Percentiles rank a stretch among this genome's conserved stretches.
Evolutionary conservation across 1,140 invertebrate genomes (phyloP).

Genomic region (Neodiprion lecontei): DNA sequence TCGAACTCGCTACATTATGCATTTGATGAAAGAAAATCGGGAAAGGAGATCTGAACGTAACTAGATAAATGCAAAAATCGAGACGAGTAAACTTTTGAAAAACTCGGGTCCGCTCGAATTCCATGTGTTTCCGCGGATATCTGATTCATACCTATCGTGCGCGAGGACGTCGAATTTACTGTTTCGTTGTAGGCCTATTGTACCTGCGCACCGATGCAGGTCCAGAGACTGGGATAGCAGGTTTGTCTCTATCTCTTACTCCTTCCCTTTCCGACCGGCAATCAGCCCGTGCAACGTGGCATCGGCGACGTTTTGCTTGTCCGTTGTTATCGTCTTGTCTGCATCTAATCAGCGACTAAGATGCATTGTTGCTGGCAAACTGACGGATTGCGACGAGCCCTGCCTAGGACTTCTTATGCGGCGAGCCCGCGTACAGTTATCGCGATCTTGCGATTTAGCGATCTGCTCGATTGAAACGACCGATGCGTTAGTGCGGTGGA

Average conservation of each 20-base stretch:
- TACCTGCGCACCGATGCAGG: too few species aligned
- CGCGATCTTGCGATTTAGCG: conserved; percentile 14
- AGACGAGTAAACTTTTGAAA: too few species aligned
- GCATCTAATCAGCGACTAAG: conserved; percentile 53
- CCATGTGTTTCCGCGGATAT: too few species aligned
- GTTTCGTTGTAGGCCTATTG: too few species aligned
- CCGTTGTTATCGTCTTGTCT: conserved; percentile 37
- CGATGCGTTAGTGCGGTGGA: conserved; percentile 14
- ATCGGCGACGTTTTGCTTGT: conserved; percentile 11
- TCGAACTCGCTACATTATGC: too few species aligned
- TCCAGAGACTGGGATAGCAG: too few species aligned
- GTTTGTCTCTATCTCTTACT: not conserved
- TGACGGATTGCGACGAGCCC: conserved; percentile 45
- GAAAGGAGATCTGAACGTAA: too few species aligned
- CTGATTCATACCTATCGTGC: too few species aligned
- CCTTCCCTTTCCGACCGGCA: not conserved
- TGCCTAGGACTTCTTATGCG: conserved; percentile 13
- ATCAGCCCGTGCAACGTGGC: not conserved
- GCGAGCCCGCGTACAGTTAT: not conserved
- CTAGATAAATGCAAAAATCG: too few species aligned
- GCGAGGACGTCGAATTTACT: too few species aligned
- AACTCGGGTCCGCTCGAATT: too few species aligned
- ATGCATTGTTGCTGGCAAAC: conserved; percentile 45
- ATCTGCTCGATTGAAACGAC: conserved; percentile 22
- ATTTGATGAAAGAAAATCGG: too few species aligned